phyloP scores from a whole-genome alignment of 2,888 invertebrate genomes.

The Nomada fabriciana region DNA sequence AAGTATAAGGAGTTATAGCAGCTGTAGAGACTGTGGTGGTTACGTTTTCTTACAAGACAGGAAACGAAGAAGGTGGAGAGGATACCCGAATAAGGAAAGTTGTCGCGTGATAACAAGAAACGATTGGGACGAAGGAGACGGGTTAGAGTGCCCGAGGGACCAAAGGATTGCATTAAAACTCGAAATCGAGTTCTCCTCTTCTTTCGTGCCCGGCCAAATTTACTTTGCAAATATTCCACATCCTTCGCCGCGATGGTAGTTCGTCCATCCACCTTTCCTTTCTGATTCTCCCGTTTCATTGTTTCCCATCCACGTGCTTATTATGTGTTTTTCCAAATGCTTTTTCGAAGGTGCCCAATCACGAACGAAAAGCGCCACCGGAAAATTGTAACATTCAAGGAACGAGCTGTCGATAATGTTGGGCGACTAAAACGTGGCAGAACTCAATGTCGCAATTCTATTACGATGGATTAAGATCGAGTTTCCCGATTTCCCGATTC shows the following conservation, averaged over 20 bases:
- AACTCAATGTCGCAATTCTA: background rate
- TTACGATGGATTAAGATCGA: background rate
- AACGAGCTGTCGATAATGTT: background rate
- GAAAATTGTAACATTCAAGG: too few species aligned
- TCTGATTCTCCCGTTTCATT: background rate
- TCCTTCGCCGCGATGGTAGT: slow-evolving; percentile 42
- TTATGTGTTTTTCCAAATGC: slow-evolving; percentile 6
- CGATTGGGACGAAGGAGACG: slow-evolving; percentile 13
- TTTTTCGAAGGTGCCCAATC: background rate
- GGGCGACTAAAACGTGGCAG: background rate
- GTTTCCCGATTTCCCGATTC: slow-evolving; percentile 23
- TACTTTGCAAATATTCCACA: slow-evolving; percentile 80
- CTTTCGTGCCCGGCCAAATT: slow-evolving; percentile 74
- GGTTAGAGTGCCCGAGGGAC: slow-evolving; percentile 55
- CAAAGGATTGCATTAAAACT: slow-evolving; percentile 79
- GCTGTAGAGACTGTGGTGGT: slow-evolving; percentile 12
- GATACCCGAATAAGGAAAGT: slow-evolving; percentile 24
- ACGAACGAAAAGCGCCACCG: background rate
- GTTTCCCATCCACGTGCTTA: slow-evolving; percentile 14
- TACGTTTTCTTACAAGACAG: background rate
- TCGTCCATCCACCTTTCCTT: background rate
- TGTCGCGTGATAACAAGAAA: slow-evolving; percentile 48
- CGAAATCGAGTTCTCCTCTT: slow-evolving; percentile 78
- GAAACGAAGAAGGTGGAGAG: slow-evolving; percentile 40
- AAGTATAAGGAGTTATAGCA: background rate